Percentiles rank a stretch among this genome's conserved stretches.
These are phyloP conservation scores for Alexandromys fortis DNA, from an alignment of 2,113 vertebrate species.

Conservation along the genomic window DNA sequence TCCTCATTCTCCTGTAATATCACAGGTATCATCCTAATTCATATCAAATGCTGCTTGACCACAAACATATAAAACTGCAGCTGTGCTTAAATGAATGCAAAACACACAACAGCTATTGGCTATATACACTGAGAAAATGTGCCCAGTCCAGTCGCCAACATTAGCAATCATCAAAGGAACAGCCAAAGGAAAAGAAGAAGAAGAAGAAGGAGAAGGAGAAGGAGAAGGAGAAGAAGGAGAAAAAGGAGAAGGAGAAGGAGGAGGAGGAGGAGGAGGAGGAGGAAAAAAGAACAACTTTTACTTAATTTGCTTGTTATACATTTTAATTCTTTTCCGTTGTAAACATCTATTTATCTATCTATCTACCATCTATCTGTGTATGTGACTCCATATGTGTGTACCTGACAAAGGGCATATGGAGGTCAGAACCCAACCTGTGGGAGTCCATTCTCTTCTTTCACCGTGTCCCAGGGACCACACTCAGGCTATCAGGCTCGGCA, in stretches of 20 bases:
- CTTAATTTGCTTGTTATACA: not conserved
- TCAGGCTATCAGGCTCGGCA: not conserved
- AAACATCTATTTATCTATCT: not conserved
- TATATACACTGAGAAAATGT: not conserved
- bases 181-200: not conserved
- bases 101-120: not conserved
- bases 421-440: not conserved
- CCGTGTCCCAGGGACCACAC: not conserved
- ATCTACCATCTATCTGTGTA: not conserved
- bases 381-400: not conserved
- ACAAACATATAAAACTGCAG: not conserved
- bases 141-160: not conserved
- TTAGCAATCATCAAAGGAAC: not conserved
- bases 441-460: not conserved
- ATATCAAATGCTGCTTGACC: not conserved
- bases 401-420: too few relatives aligned
- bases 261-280: too few relatives aligned
- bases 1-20: not conserved
- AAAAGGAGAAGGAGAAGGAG: rapidly evolving
- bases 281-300: not conserved
- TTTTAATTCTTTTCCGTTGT: not conserved
- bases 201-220: too few relatives aligned
- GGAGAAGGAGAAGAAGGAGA: rapidly evolving
- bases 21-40: not conserved
- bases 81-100: not conserved